Percentiles rank a stretch among this genome's conserved stretches.
phyloP scores from a whole-genome alignment of 2,113 vertebrate genomes.

The Eulemur macaco region DNA sequence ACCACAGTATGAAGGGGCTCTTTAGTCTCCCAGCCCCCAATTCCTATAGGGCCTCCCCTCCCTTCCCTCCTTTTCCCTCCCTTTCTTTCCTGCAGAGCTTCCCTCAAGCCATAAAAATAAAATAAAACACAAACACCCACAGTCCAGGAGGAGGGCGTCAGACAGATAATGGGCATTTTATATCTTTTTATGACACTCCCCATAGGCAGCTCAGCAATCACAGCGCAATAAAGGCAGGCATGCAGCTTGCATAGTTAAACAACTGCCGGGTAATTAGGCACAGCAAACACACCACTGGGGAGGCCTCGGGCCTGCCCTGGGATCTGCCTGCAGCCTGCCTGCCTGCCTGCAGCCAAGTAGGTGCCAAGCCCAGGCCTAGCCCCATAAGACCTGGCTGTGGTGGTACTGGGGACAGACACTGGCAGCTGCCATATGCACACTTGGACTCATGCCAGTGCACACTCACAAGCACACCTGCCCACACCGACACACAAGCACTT shows the following conservation, averaged over 20 bases:
- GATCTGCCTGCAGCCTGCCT: constrained; percentile 40
- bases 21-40: constrained; percentile 62
- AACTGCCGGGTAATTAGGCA: constrained; percentile 91
- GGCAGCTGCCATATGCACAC: background rate
- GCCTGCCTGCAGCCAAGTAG: constrained; percentile 34
- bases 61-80: background rate
- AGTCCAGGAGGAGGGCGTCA: constrained; percentile 87
- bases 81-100: constrained; percentile 77
- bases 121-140: constrained; percentile 84
- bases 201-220: constrained; percentile 92
- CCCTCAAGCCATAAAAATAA: constrained; percentile 89
- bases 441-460: background rate
- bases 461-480: background rate
- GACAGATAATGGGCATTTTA: constrained; percentile 91
- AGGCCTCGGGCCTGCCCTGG: constrained; percentile 74
- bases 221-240: constrained; percentile 91
- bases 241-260: constrained; percentile 91
- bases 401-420: background rate
- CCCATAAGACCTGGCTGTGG: background rate
- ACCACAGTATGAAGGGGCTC: constrained; percentile 26
- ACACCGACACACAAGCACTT: background rate
- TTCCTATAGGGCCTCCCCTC: constrained; percentile 56
- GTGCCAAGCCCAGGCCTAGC: constrained; percentile 42
- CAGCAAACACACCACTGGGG: constrained; percentile 88
- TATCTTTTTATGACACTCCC: constrained; percentile 92